Evolutionary conservation across 2,888 invertebrate genomes (phyloP).

Genomic region (Anthrax anthrax): DNA sequence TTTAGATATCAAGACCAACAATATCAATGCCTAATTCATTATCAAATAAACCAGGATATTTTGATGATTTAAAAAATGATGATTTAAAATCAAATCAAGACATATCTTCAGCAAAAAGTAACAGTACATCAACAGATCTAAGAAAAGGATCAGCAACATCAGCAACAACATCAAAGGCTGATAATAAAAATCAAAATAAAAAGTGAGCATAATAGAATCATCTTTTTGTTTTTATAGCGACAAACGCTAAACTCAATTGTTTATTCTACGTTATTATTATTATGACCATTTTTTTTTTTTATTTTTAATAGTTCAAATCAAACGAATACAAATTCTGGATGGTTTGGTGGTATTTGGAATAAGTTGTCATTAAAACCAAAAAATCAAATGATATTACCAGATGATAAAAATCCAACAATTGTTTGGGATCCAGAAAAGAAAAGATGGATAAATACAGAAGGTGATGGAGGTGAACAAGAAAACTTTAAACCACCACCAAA

Average conservation of each 20-base stretch:
- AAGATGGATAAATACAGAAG: constrained; percentile 74
- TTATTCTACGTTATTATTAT: neutral
- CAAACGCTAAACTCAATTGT: neutral
- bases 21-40: constrained; percentile 43
- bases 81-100: neutral
- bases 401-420: constrained; percentile 86
- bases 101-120: neutral
- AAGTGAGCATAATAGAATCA: neutral
- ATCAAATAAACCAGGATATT: constrained; percentile 25
- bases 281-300: neutral
- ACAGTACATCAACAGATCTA: constrained; percentile 1
- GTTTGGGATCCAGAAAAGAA: constrained; percentile 84
- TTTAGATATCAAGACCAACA: constrained; percentile 28
- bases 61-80: constrained; percentile 15
- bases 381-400: constrained; percentile 92
- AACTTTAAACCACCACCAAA: constrained; percentile 54
- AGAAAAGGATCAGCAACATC: constrained; percentile 9
- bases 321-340: constrained; percentile 39
- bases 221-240: neutral
- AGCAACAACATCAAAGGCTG: constrained; percentile 11
- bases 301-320: constrained; percentile 17
- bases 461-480: constrained; percentile 42
- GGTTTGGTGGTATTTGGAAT: constrained; percentile 79
- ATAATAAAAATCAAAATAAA: constrained; percentile 6
- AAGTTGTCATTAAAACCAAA: constrained; percentile 69